Conservation (phyloP, 1,140 invertebrate species). For the Tyrophagus putrescentiae region DNA sequence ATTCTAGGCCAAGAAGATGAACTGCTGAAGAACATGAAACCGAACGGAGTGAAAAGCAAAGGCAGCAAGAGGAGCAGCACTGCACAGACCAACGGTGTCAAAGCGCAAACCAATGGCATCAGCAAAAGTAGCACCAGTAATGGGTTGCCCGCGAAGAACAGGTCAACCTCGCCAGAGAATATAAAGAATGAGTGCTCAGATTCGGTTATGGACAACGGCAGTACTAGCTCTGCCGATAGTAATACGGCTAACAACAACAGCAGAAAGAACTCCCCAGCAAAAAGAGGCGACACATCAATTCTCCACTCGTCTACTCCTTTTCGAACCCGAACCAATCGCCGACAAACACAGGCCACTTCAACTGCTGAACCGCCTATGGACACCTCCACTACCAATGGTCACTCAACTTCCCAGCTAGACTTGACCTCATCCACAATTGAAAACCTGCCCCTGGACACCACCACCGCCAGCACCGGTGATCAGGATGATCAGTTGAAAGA, state of each 20-base stretch:
- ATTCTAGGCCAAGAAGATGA: constrained; percentile 28
- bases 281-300: too few species aligned
- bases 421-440: background rate
- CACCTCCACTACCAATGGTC: background rate
- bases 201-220: background rate
- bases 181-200: background rate
- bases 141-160: background rate
- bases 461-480: background rate
- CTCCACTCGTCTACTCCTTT: too few species aligned
- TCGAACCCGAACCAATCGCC: too few species aligned
- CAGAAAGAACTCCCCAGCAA: too few species aligned
- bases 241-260: too few species aligned
- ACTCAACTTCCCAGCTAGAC: background rate
- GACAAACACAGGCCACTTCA: background rate
- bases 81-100: constrained; percentile 21
- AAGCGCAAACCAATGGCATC: too few species aligned
- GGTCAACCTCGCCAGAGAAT: too few species aligned
- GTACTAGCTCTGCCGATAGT: background rate
- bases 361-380: background rate
- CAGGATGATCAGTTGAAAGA: constrained; percentile 33
- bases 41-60: constrained; percentile 20
- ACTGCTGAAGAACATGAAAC: constrained; percentile 20
- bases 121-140: constrained; percentile 13
- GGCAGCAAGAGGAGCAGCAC: constrained; percentile 18
- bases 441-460: background rate